Evolutionary conservation across 2,888 invertebrate species (phyloP).

Genomic region (Aspidapion aeneum): DNA sequence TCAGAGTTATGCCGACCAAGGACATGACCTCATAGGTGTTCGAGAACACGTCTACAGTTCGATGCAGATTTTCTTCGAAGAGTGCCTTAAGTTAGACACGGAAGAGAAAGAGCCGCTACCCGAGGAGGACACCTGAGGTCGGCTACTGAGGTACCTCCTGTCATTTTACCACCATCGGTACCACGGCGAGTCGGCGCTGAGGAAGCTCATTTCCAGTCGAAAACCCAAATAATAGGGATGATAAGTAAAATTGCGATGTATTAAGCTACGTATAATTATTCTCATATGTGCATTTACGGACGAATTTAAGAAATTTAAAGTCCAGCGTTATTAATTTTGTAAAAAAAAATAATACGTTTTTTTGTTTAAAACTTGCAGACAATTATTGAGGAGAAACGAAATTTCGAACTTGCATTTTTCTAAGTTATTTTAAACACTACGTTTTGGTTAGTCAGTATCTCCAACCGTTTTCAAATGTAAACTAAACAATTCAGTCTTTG

Average conservation of each 20-base stretch:
- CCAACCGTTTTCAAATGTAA: too few relatives aligned
- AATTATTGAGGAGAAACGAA: too few relatives aligned
- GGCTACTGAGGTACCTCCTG: conserved; percentile 29
- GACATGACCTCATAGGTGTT: conserved; percentile 77
- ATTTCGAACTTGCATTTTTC: too few relatives aligned
- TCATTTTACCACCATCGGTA: conserved; percentile 32
- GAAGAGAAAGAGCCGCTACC: conserved; percentile 45
- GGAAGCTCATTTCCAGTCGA: conserved; percentile 26
- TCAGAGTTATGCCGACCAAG: conserved; percentile 91
- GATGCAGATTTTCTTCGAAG: conserved; percentile 89
- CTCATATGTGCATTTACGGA: too few relatives aligned
- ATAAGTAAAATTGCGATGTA: neutral
- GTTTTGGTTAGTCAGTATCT: too few relatives aligned
- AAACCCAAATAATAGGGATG: neutral
- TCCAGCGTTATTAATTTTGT: too few relatives aligned
- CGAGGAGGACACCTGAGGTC: conserved; percentile 36
- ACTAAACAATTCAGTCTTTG: too few relatives aligned
- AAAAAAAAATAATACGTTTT: too few relatives aligned
- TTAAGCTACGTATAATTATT: too few relatives aligned
- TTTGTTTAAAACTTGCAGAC: too few relatives aligned
- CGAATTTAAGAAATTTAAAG: too few relatives aligned
- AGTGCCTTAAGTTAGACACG: conserved; percentile 85
- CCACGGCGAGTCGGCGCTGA: conserved; percentile 32
- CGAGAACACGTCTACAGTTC: conserved; percentile 89
- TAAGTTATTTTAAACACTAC: too few relatives aligned